A percentile compares a stretch with the other conserved stretches of the same genome.
Conservation (phyloP, 2,797 vertebrate species). For the Heteromormyrus szaboi region DNA sequence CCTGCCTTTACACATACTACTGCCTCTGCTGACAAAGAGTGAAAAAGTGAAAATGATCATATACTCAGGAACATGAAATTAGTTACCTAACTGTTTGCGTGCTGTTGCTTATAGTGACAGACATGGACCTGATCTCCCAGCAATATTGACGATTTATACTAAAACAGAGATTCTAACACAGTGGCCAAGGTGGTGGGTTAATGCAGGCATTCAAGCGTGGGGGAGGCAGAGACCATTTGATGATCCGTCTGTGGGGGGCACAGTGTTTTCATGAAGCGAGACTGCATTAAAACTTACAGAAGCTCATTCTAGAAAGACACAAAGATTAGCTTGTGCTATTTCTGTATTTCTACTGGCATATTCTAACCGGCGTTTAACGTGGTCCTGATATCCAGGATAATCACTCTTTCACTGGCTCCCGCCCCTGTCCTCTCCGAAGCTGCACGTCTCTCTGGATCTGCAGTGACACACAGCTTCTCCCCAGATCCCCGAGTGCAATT, state of each 20-base stretch:
- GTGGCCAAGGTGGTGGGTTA: neutral
- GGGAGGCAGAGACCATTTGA: conserved; percentile 26
- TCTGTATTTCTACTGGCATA: neutral
- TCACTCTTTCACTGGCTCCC: neutral
- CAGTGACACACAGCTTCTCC: neutral
- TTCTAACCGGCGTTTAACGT: neutral
- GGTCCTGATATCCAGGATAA: neutral
- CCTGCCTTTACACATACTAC: neutral
- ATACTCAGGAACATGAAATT: neutral
- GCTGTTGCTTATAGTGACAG: conserved; percentile 35
- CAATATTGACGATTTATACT: neutral
- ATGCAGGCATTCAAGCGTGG: conserved; percentile 19
- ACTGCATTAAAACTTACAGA: conserved; percentile 10
- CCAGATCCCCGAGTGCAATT: neutral
- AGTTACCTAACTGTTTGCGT: conserved; percentile 34
- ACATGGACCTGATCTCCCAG: neutral
- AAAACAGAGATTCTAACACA: neutral
- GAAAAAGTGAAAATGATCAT: neutral
- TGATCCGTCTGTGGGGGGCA: conserved; percentile 2
- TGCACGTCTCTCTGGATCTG: neutral
- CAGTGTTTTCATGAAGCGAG: conserved; percentile 15
- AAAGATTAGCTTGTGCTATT: conserved; percentile 18
- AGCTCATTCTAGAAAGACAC: conserved; percentile 17
- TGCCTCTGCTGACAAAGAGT: neutral
- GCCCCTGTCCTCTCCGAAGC: neutral